A percentile compares a stretch with the other conserved stretches of the same genome.
These are phyloP conservation scores for Acanthosepion esculentum DNA, from an alignment of 2,888 invertebrate species.

Conservation along the genomic window DNA sequence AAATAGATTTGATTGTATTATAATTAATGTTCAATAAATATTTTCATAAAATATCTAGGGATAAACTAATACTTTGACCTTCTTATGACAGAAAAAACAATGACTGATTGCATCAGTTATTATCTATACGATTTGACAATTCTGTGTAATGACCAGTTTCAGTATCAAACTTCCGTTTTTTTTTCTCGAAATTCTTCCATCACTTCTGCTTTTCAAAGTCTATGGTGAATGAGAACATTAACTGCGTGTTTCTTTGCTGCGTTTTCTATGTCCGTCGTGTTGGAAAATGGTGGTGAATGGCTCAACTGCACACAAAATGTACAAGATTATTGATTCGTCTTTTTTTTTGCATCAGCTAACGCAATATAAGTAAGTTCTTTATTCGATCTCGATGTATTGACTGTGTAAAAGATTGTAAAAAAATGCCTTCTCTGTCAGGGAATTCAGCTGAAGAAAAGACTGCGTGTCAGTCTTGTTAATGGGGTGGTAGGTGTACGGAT, in stretches of 20 bases:
- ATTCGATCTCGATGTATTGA: not conserved
- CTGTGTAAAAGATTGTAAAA: not conserved
- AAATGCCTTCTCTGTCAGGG: not conserved
- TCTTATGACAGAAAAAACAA: no score
- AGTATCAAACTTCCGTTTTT: no score
- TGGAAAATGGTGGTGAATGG: no score
- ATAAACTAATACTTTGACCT: no score
- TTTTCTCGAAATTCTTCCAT: no score
- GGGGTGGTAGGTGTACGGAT: not conserved
- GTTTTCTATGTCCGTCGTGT: not conserved
- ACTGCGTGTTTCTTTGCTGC: not conserved
- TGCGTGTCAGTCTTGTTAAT: not conserved
- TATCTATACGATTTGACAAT: no score
- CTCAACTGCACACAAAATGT: not conserved
- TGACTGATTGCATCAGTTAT: no score
- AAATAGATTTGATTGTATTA: no score
- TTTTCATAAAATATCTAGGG: no score
- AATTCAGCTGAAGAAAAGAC: not conserved
- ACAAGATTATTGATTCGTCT: not conserved
- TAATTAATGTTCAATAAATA: no score
- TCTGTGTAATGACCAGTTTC: no score
- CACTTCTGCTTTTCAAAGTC: no score
- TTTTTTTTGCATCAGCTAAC: not conserved
- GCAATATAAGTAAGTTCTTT: not conserved
- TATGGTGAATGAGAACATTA: not conserved